Base-by-base conservation (phyloP, 2,888 invertebrate species). In the Hypercompe scribonia region DNA sequence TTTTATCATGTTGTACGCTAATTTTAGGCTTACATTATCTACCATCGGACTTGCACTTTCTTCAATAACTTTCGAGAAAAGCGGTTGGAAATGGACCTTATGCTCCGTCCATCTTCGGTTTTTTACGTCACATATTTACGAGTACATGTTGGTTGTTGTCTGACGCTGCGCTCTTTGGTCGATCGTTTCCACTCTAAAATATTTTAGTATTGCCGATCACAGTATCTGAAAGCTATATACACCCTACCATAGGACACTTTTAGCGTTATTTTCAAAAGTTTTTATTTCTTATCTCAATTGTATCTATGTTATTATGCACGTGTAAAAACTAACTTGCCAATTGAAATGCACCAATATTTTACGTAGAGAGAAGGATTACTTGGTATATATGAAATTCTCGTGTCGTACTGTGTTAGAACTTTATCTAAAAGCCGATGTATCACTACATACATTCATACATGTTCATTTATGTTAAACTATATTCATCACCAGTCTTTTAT, bases 381-480 rank as follows among this genome's bases (percentile, higher is more conserved):
- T 8, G n/a, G 28, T 15, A 58, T 58, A 33, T 18, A 33, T 34
- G 15, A 36, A 54, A 68, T 36, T 58, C 31, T 28, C 8, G 0
- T 58, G 13, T 13, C 28, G 1, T 28, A 58, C 3, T 11, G 11
- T 58, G 58, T 58, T 28, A 28, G 28, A n/a, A 65, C 65, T 65
- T 21, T 61, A 28, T 36, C 13, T 71, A 70, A 77, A 64, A 70
- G 42, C 71, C 63, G 61, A 71, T 42, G 70, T 73, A 74, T 69
- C 34, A 69, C 65, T 66, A 70, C 78, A 66, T 77, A 75, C 66
- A 77, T 71, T 76, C 68, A 72, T 65, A 34, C 11, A 79, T 81
- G 68, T 67, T 71, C 71, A 73, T 71, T 64, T 76, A 80, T 79
- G 74, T 67, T 61, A 80, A 76, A 67, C n/a, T 65, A 70, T 71